Evolutionary conservation across 37 sponge, comb jelly and placozoan species (phyloP), one percentile per base, ranked within the genome.

Genomic region (Theonella swinhoei): DNA sequence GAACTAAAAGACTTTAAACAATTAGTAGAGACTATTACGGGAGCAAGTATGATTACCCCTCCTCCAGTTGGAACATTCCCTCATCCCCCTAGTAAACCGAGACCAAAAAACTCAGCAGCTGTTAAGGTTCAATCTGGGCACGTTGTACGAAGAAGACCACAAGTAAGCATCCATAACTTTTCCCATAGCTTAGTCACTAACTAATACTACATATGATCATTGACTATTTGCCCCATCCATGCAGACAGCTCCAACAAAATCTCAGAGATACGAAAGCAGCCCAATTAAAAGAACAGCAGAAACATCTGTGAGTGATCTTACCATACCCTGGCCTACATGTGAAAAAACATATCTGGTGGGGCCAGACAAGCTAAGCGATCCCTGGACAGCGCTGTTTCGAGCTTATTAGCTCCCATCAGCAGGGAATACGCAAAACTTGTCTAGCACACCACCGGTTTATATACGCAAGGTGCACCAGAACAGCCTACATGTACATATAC

Each of bases 231-330:
- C 66, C 19, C 25, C 30, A 20, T 71, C 72, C 23, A 71, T 77
- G 8, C 78, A 77, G 78, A 77, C 78, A 32, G 78, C 78, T 11
- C 78, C 78, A 22, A 39, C 28, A 47, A 47, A 47, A 47, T 14
- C 54, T 47, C n/a, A n/a, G n/a, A n/a, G n/a, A n/a, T n/a, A n/a
- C n/a, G n/a, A n/a, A n/a, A n/a, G n/a, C n/a, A n/a, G n/a, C n/a
- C n/a, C n/a, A n/a, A 59, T 59, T 59, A 22, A 20, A 59, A 20
- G 61, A 59, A 59, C 61, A 59, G 14, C 61, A 59, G 20, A n/a
- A n/a, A n/a, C n/a, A n/a, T n/a, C n/a, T n/a, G n/a, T n/a, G n/a
- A n/a, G n/a, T n/a, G n/a, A n/a, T n/a, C n/a, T n/a, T n/a, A n/a
- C n/a, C n/a, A n/a, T n/a, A n/a, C n/a, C n/a, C n/a, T n/a, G n/a